Evolutionary conservation across 2,113 vertebrate genomes (phyloP).

Genomic region (Sporophila hypoxantha): DNA sequence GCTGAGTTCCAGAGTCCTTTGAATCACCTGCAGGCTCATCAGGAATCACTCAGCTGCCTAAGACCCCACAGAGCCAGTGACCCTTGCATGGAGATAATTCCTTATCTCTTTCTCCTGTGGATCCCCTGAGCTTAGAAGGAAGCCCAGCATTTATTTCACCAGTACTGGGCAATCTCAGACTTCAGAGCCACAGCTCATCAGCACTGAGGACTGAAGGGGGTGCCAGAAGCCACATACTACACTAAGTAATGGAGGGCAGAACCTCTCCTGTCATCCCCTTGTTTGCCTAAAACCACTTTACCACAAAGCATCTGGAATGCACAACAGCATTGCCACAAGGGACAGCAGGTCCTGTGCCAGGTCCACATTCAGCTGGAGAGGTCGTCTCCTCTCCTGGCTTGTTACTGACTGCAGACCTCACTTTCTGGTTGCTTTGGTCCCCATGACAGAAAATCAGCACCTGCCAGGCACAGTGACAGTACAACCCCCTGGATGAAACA

Average conservation of each 20-base stretch:
- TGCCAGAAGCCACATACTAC: neutral
- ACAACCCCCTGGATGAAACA: neutral
- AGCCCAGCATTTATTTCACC: neutral
- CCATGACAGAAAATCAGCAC: neutral
- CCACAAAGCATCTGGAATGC: neutral
- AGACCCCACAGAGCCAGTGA: neutral
- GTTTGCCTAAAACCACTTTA: neutral
- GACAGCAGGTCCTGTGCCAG: neutral
- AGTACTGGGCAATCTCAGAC: accelerated
- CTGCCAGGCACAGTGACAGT: neutral
- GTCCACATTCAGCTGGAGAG: neutral
- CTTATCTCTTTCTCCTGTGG: neutral
- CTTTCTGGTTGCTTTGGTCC: neutral
- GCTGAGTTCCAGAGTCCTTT: neutral
- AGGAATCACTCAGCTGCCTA: neutral
- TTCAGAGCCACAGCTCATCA: neutral
- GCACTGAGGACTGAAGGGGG: neutral
- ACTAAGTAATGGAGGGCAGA: neutral
- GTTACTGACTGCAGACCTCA: neutral
- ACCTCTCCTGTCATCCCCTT: neutral
- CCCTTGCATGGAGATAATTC: neutral
- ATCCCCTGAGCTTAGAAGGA: neutral
- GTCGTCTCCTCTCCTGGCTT: neutral
- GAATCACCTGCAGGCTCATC: neutral
- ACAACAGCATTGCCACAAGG: neutral